These are phyloP conservation scores for Rhodeus uyekii DNA, from an alignment of 2,797 vertebrate species.

Conservation along the genomic window DNA sequence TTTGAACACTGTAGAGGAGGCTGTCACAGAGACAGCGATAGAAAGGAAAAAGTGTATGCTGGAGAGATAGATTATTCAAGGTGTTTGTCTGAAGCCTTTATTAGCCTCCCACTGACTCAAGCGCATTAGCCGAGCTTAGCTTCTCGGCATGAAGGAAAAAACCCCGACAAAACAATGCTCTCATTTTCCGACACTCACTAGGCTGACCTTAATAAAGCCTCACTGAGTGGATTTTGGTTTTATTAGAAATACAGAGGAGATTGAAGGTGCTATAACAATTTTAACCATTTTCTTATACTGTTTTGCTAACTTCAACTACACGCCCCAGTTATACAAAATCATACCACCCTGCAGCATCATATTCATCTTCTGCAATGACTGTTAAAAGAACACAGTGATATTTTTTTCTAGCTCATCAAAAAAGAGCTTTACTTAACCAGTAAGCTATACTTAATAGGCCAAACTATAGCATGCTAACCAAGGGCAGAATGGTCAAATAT, in stretches of 20 bases:
- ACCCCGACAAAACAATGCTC: conserved; percentile 26
- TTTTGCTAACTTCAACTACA: conserved; percentile 11
- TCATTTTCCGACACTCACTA: conserved; percentile 8
- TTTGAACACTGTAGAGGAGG: conserved; percentile 16
- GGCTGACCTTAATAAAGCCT: conserved; percentile 41
- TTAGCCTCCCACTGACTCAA: conserved; percentile 34
- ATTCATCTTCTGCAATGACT: not conserved
- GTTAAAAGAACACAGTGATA: not conserved
- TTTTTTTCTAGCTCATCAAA: not conserved
- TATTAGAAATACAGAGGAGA: conserved; percentile 19
- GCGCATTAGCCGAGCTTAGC: conserved; percentile 35
- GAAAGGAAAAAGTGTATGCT: conserved; percentile 6
- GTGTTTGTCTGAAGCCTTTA: conserved; percentile 38
- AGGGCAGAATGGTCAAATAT: not conserved
- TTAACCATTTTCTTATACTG: not conserved
- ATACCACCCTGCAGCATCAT: not conserved
- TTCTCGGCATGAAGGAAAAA: conserved; percentile 15
- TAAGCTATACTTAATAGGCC: not conserved
- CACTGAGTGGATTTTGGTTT: conserved; percentile 27
- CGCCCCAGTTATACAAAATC: not conserved
- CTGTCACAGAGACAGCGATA: not conserved
- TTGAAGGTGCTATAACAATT: conserved; percentile 25
- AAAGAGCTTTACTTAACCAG: not conserved
- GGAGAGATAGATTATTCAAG: conserved; percentile 1
- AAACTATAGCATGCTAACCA: not conserved